Base-by-base conservation (phyloP, 2,888 invertebrate species). In the Stenoptilia bipunctidactyla region DNA sequence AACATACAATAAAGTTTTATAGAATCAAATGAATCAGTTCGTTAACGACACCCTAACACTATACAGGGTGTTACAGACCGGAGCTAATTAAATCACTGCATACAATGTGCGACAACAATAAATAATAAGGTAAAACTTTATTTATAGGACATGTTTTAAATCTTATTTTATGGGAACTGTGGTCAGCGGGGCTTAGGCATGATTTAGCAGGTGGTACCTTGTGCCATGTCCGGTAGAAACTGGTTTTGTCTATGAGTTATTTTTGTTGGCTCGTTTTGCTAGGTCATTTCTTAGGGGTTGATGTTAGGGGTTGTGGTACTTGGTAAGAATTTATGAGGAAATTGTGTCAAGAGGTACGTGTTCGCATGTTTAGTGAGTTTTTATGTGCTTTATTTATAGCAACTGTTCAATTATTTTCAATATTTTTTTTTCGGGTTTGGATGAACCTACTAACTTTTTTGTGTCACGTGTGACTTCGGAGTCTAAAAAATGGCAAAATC, bases 141-240 rank as follows among this genome's bases (percentile, higher is more conserved):
- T 70, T 69, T 70, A 69, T 68, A 61, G 55, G 55, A 37, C 65
- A 53, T 56, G 67, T 66, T 68, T 64, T 66, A 69, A 70, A 80
- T 80, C 76, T 75, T 70, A 76, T 80, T 82, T 80, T 83, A 83
- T 83, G 82, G 82, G 82, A 82, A 82, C 72, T 77, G 79, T 38
- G 63, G 62, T 62, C 50, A 52, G 41, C 45, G 49, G 43, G 59
- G 69, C 69, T 75, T 72, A 74, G 65, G 63, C 63, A 65, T 57
- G 57, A 63, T 63, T 70, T 66, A 61, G 71, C 73, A 72, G 69
- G 61, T 61, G 59, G 56, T 58, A 56, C 48, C 41, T 33, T 39
- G 50, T 58, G 56, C 48, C 41, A 34, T 39, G 50, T 50, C 59
- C 52, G 54, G 56, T 55, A 52, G 47, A 20, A 20, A 20, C 20